A percentile compares a stretch with the other conserved stretches of the same genome.
Evolutionary conservation across 2,888 invertebrate genomes (phyloP).

Genomic region (Ichneumoninae sp.): DNA sequence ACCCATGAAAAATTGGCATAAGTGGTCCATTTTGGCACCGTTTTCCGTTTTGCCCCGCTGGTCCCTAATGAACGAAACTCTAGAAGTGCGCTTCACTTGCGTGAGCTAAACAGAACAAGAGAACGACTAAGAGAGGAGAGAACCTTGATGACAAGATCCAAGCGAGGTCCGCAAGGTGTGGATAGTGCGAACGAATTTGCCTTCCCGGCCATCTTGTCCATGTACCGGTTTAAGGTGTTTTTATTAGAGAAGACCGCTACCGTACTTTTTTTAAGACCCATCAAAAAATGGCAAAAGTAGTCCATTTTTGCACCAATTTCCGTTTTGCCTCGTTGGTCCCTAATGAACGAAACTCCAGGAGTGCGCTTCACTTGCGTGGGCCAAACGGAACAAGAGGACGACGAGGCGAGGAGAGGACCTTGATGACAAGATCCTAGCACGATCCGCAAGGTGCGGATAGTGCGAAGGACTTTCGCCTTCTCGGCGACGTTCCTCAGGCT

Average conservation of each 20-base stretch:
- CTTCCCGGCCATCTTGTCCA: neutral
- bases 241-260: slow-evolving; percentile 20
- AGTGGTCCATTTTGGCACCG: too few relatives aligned
- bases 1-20: too few relatives aligned
- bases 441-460: slow-evolving; percentile 31
- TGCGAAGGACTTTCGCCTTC: slow-evolving; percentile 37
- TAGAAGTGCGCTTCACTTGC: slow-evolving; percentile 17
- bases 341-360: neutral
- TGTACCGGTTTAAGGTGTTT: neutral
- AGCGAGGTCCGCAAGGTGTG: slow-evolving; percentile 8
- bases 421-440: neutral
- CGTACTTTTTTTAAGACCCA: neutral
- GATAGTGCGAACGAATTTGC: slow-evolving; percentile 45
- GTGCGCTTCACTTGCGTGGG: slow-evolving; percentile 34
- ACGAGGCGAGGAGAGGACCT: too few relatives aligned
- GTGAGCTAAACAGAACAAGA: neutral
- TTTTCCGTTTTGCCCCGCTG: too few relatives aligned
- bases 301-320: too few relatives aligned
- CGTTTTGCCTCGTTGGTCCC: too few relatives aligned
- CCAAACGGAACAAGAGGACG: slow-evolving; percentile 1
- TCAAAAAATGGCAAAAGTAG: too few relatives aligned
- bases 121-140: neutral
- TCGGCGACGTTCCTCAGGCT: slow-evolving; percentile 32
- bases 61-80: too few relatives aligned
- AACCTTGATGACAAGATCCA: neutral